phyloP scores from a whole-genome alignment of 2,797 vertebrate genomes.

The Rhinoraja longicauda region DNA sequence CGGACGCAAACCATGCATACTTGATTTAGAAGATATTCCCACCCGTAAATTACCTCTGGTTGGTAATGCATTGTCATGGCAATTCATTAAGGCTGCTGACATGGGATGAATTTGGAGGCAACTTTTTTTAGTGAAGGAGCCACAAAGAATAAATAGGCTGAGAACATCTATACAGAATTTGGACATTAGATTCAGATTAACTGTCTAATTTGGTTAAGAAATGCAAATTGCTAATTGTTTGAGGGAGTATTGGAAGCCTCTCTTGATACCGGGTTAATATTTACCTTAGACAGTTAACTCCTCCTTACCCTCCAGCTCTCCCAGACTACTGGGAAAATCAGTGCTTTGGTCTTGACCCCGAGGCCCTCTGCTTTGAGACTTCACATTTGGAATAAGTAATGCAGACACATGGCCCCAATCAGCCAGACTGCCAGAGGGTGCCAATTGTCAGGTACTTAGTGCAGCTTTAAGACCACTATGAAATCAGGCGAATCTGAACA shows the following conservation, averaged over 20 bases:
- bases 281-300: not conserved
- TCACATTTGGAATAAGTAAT: not conserved
- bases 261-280: not conserved
- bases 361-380: not conserved
- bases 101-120: too few species aligned
- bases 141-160: not conserved
- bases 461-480: not conserved
- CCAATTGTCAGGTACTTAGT: not conserved
- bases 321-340: too few species aligned
- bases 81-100: too few species aligned
- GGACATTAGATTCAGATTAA: not conserved
- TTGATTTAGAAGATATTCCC: not conserved
- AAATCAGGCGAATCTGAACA: not conserved
- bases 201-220: not conserved
- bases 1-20: not conserved
- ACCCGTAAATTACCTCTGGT: too few species aligned
- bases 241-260: not conserved
- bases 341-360: not conserved
- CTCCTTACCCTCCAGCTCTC: conserved; percentile 15
- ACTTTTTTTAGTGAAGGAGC: too few species aligned
- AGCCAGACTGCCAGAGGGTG: not conserved
- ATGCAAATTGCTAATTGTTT: not conserved
- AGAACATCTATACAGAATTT: not conserved
- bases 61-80: too few species aligned
- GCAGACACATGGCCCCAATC: not conserved